Conservation (phyloP, 1,140 invertebrate genomes). For the Carcinoscorpius rotundicauda region DNA sequence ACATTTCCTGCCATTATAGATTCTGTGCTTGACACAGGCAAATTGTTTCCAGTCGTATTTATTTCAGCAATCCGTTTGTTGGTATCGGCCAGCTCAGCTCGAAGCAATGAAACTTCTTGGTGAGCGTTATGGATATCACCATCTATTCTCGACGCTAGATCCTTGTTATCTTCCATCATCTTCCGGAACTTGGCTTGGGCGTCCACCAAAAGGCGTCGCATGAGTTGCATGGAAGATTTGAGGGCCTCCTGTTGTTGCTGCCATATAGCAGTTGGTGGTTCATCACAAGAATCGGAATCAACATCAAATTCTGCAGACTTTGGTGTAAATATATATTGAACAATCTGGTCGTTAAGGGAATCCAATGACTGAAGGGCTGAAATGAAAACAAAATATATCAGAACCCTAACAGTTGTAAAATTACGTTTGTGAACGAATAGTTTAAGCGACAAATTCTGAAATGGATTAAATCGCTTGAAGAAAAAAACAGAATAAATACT, state of each 20-base stretch:
- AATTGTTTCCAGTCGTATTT: neutral
- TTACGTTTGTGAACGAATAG: too few relatives aligned
- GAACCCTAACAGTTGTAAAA: too few relatives aligned
- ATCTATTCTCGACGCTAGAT: slow-evolving; percentile 47
- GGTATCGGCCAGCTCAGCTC: slow-evolving; percentile 42
- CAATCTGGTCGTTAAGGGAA: slow-evolving; percentile 37
- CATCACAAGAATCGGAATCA: too few relatives aligned
- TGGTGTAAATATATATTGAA: slow-evolving; percentile 34
- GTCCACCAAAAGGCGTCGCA: slow-evolving; percentile 35
- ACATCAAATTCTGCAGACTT: slow-evolving; percentile 17
- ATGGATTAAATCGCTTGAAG: too few relatives aligned
- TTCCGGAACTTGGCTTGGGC: slow-evolving; percentile 49
- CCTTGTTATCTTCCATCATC: slow-evolving; percentile 56
- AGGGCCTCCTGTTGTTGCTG: slow-evolving; percentile 23
- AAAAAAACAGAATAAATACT: too few relatives aligned
- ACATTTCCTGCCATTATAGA: too few relatives aligned
- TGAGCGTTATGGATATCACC: slow-evolving; percentile 46
- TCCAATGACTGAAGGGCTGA: slow-evolving; percentile 39
- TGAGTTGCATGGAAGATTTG: slow-evolving; percentile 34
- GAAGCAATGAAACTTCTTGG: slow-evolving; percentile 42
- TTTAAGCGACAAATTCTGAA: too few relatives aligned
- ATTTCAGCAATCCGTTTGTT: slow-evolving; percentile 33
- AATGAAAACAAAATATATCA: slow-evolving; percentile 16
- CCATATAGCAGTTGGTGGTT: slow-evolving; percentile 28
- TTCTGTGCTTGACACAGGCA: too few relatives aligned